Evolutionary conservation across 2,797 vertebrate species (phyloP), one percentile per base, ranked within the genome.

Genomic region (Tachyglossus aculeatus): DNA sequence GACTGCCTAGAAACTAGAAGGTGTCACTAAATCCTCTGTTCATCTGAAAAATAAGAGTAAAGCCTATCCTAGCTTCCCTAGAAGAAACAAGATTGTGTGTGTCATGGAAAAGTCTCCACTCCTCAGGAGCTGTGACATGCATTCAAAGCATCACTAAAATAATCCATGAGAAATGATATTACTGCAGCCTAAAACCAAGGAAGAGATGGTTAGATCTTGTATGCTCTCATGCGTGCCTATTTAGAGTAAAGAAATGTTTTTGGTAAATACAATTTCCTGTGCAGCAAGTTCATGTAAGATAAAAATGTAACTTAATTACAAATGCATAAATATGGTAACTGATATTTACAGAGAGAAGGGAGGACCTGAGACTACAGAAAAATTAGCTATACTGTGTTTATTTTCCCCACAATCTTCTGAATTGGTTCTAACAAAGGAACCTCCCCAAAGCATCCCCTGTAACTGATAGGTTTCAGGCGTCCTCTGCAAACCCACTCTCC

Each of bases 311-410:
- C 71, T 71, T 77, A 78, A 82, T 81, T 81, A 78, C 74, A 73
- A 73, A 74, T 65, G 60, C 71, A 74, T 82, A 89, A 90, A 86
- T 82, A 80, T 13, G 67, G 76, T 62, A 84, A 68, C 33, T 81
- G 61, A 76, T 87, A 89, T 86, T 90, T 92, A 84, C 67, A 84
- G 77, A 84, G 63, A 64, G 70, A 24, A 57, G 22, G 27, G 53
- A 72, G 31, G 52, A 33, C 13, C 8, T 74, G 67, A 70, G 77
- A 72, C 78, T 80, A 77, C 41, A 74, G 80, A 80, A 79, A 70
- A 56, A 62, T n/a, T 56, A 58, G 67, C 61, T 45, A 18, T 3
- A 66, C 47, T 44, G 27, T 47, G 31, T 59, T 68, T 61, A 51
- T 82, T 89, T 87, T 76, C 67, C 72, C 63, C 24, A 40, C 33